Conservation (phyloP, 2,888 invertebrate genomes). For the Strigamia maritima region DNA sequence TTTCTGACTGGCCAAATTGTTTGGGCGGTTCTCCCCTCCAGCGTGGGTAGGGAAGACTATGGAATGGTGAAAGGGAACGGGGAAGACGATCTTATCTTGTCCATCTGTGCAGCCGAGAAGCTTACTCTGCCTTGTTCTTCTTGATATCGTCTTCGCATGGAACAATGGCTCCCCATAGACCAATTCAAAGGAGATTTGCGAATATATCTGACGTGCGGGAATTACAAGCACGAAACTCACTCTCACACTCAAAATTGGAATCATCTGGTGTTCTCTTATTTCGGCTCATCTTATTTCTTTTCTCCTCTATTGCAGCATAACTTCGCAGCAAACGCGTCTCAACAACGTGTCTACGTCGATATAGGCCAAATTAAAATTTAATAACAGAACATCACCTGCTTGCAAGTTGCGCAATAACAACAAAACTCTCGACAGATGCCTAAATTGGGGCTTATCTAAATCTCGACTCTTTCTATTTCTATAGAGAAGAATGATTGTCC, state of each 20-base stretch:
- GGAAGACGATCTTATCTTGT: conserved; percentile 25
- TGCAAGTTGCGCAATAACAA: neutral
- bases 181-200: conserved; percentile 39
- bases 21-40: conserved; percentile 4
- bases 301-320: neutral
- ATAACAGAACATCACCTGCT: neutral
- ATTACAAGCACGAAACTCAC: conserved; percentile 35
- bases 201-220: conserved; percentile 37
- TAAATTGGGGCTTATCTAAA: neutral
- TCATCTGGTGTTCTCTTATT: conserved; percentile 27
- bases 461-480: neutral
- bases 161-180: conserved; percentile 34
- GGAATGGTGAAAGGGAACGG: neutral
- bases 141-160: conserved; percentile 31
- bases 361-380: conserved; percentile 5
- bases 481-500: conserved; percentile 1
- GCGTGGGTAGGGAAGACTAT: conserved; percentile 17
- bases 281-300: conserved; percentile 25
- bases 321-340: neutral
- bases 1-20: conserved; percentile 13
- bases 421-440: neutral
- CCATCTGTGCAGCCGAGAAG: conserved; percentile 32
- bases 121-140: conserved; percentile 30
- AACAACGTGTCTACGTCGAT: neutral
- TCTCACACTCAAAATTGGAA: conserved; percentile 32